Base-by-base conservation (phyloP, 23 tunicate genomes). In the Phallusia fumigata region DNA sequence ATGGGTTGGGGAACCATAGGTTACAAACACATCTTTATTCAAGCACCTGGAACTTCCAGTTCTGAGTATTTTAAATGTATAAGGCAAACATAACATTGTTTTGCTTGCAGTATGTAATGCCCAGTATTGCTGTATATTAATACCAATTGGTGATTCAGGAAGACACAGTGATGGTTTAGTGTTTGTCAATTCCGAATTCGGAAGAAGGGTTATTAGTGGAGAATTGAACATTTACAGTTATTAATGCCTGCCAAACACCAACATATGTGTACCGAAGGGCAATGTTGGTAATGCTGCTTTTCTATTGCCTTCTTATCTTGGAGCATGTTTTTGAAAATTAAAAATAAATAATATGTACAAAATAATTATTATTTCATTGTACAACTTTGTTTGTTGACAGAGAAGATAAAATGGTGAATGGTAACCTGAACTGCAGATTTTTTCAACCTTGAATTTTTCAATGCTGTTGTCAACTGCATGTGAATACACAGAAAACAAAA, bases 91-190 rank as follows among this genome's bases (percentile, higher is more conserved):
- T n/a, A n/a, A n/a, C n/a, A n/a, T 81, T 36, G 84, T 81, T n/a
- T 35, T 81, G 52, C 52, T 81, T 33, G 84, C 77, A 30, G 52
- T 81, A 24, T 81, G 84, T 36, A 52, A 65, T 65, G 84, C 84
- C 5, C 40, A 81, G 5, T 81, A 65, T 51, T 58, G 86, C 10
- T 83, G 75, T 75, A 31, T 40, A 3, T 3, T 83, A 65, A 76
- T 83, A n/a, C 53, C 36, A 30, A 74, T 83, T 44, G 86, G 86
- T 21, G 49, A 74, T 28, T 40, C 34, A 31, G 86, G 86, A 21
- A 44, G 80, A 49, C 65, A 44, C 31, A 35, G 80, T 73, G 80
- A 83, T 83, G 86, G 80, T 73, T 81, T 82, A 12, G 79, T 35
- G 30, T 82, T 82, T 75, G 36, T 69, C 31, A 73, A 83, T 15